Evolutionary conservation across 2,113 vertebrate species (phyloP).

Genomic region (Neopipo cinnamomea): DNA sequence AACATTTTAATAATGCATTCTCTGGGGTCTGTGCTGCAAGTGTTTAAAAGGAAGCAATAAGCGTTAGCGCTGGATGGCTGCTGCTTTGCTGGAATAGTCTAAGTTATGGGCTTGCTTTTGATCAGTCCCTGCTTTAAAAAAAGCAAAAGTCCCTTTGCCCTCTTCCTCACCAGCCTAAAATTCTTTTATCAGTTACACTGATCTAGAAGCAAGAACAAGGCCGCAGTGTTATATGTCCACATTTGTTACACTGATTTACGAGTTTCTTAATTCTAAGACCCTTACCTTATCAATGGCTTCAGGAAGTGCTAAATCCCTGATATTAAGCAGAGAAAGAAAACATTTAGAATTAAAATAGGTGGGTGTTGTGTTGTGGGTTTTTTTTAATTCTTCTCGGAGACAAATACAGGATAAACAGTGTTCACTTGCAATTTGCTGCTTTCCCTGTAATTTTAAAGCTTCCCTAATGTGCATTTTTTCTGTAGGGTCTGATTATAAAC

Average conservation of each 20-base stretch:
- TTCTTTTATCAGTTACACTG: constrained; percentile 56
- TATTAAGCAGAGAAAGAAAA: constrained; percentile 18
- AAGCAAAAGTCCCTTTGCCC: background rate
- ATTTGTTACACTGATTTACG: constrained; percentile 28
- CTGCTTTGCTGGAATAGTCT: background rate
- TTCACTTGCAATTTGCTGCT: constrained; percentile 15
- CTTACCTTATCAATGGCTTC: constrained; percentile 21
- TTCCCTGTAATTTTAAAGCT: background rate
- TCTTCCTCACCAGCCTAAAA: background rate
- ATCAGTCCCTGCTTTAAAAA: constrained; percentile 14
- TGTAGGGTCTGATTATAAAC: constrained; percentile 52
- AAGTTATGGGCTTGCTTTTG: background rate
- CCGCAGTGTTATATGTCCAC: constrained; percentile 32
- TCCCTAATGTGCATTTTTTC: background rate
- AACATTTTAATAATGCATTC: constrained; percentile 49
- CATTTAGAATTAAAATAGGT: background rate
- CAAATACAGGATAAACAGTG: background rate
- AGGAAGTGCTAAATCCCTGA: constrained; percentile 29
- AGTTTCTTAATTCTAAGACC: constrained; percentile 5
- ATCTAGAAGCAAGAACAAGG: constrained; percentile 60
- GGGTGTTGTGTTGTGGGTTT: no score
- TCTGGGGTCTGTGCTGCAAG: background rate
- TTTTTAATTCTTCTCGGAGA: background rate
- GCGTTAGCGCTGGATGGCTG: background rate
- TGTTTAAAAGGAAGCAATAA: background rate